These are phyloP conservation scores for Itoplectis maculator DNA, from an alignment of 2,888 invertebrate genomes.

Conservation along the genomic window DNA sequence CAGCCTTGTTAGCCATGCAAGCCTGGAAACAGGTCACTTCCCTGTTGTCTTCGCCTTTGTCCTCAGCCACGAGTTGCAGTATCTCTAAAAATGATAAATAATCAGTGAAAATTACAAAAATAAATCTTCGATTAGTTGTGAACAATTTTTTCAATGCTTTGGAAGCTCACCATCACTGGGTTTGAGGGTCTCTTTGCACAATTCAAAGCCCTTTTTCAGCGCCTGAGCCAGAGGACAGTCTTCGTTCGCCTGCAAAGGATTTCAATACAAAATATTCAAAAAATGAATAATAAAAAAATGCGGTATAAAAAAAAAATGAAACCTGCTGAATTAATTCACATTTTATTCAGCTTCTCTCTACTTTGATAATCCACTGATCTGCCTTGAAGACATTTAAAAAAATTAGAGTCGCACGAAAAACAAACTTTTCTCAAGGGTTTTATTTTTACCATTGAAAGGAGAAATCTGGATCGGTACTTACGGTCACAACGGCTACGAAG, in stretches of 20 bases:
- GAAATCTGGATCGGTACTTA: constrained; percentile 27
- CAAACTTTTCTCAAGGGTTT: no score
- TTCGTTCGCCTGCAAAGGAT: constrained; percentile 17
- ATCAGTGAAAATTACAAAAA: neutral
- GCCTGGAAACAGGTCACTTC: constrained; percentile 63
- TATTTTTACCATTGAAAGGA: neutral
- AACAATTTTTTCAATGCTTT: no score
- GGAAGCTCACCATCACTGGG: constrained; percentile 58
- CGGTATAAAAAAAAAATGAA: neutral
- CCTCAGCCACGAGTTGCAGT: constrained; percentile 15
- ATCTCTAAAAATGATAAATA: constrained; percentile 48
- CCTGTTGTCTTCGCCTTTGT: constrained; percentile 40
- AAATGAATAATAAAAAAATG: neutral
- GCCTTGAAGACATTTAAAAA: no score
- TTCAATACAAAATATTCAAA: neutral
- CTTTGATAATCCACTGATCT: no score
- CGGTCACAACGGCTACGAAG: constrained; percentile 34
- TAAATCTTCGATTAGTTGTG: no score
- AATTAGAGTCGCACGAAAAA: no score
- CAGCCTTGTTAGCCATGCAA: constrained; percentile 51
- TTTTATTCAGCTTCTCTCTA: no score
- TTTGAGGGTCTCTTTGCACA: constrained; percentile 54
- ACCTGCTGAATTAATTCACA: no score
- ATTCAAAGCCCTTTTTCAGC: constrained; percentile 41
- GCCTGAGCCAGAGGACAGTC: constrained; percentile 55